Base-by-base conservation (phyloP, 2,797 vertebrate genomes). In the Hydrocynus forskahlii region DNA sequence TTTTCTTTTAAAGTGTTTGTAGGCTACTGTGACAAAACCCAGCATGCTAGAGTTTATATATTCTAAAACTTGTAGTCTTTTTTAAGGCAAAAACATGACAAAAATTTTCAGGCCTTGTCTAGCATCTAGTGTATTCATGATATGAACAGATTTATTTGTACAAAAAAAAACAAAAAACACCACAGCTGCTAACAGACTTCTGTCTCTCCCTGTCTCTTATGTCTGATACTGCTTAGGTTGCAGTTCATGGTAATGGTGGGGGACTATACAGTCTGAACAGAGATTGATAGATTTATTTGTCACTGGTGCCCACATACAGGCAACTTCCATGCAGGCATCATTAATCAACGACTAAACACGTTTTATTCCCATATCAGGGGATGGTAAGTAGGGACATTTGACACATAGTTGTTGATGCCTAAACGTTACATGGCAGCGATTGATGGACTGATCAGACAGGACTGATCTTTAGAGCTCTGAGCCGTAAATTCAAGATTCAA, bases 251-350 rank as follows among this genome's bases (percentile, higher is more conserved):
- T 91, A 89, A 94, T 90, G 89, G 90, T 87, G 88, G 78, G 13
- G 87, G 92, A 93, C 93, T 92, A 91, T 87, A 89, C 91, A 88
- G 54, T 88, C 82, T 70, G 59, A 84, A 89, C 94, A 64, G 77
- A 81, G 93, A 94, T 94, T 93, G 93, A 94, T 95, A 89, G 92
- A 92, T 93, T 90, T 92, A 94, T 95, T 94, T 94, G 92, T 92
- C 91, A 90, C 50, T 50, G 88, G 88, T 91, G 90, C 90, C 90
- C 87, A 89, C 86, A 88, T 82, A 81, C 87, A 23, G 87, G 89
- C 88, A 63, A 81, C 91, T 83, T 83, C 70, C 54, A 89, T 85
- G 88, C 67, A 77, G 78, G 69, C 29, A 86, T 89, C 93, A 95
- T 95, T 95, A 93, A 95, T 95, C 94, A 95, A 91, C 86, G 91